phyloP scores from a whole-genome alignment of 2,113 vertebrate species.

The Eurypyga helias region DNA sequence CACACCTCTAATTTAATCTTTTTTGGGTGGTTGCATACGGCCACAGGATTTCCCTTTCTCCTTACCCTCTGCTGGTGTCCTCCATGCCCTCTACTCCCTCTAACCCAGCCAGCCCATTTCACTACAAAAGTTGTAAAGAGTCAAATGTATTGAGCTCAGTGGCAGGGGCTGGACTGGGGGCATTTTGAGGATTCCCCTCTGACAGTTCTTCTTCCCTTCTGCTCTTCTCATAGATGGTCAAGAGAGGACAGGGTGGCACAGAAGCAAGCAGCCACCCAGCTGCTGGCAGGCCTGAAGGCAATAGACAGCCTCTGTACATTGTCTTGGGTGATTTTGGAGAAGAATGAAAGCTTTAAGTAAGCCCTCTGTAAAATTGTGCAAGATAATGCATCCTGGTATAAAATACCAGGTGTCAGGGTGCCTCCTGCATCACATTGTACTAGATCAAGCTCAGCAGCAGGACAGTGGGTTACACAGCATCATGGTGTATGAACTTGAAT shows the following conservation, averaged over 20 bases:
- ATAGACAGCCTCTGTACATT: rapidly evolving
- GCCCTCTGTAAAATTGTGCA: background rate
- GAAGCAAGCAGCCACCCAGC: background rate
- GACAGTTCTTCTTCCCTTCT: background rate
- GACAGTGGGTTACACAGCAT: background rate
- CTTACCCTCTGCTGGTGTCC: background rate
- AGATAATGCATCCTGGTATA: background rate
- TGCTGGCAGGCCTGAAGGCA: background rate
- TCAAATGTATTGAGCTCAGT: background rate
- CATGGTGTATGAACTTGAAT: background rate
- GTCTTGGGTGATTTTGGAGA: background rate
- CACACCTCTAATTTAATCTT: slow-evolving; percentile 13
- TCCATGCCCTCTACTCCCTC: background rate
- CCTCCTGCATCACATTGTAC: background rate
- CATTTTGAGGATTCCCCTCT: background rate
- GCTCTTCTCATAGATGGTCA: background rate
- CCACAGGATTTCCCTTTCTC: background rate
- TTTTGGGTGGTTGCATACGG: background rate
- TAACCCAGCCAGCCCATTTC: background rate
- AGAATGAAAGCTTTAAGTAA: background rate
- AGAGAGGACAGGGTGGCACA: background rate
- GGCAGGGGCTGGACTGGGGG: background rate
- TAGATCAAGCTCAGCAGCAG: background rate
- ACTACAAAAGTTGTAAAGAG: rapidly evolving
- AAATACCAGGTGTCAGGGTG: background rate